Conservation (phyloP, 2,113 vertebrate species). For the Sigmodon hispidus region DNA sequence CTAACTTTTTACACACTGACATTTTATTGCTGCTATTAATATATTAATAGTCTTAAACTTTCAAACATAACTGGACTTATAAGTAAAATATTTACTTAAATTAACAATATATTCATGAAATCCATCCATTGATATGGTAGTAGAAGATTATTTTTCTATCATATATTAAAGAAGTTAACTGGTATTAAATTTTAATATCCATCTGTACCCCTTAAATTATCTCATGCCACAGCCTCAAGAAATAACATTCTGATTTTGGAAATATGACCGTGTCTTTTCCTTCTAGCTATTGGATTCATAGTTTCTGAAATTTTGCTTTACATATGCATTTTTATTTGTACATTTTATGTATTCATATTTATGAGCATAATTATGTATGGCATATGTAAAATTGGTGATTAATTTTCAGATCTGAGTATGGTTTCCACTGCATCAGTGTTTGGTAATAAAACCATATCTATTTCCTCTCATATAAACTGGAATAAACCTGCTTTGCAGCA, state of each 20-base stretch:
- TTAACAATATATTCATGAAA: not conserved
- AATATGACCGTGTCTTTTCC: not conserved
- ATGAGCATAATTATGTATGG: constrained; percentile 67
- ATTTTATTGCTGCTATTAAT: not conserved
- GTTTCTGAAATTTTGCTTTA: constrained; percentile 48
- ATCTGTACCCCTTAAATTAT: constrained; percentile 1
- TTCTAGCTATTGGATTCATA: constrained; percentile 2
- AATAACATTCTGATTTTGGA: constrained; percentile 23
- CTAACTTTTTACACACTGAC: not conserved
- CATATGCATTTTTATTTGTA: constrained; percentile 62
- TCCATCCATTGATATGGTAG: not conserved
- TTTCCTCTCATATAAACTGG: constrained; percentile 66
- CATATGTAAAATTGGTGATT: constrained; percentile 67
- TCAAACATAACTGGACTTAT: not conserved
- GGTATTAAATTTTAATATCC: constrained; percentile 45
- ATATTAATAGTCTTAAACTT: not conserved
- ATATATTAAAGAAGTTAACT: constrained; percentile 43
- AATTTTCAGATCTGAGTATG: constrained; percentile 67
- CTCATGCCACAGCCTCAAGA: not conserved
- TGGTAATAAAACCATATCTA: constrained; percentile 69
- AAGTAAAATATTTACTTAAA: not conserved
- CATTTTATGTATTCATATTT: constrained; percentile 72
- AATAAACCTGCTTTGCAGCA: constrained; percentile 62
- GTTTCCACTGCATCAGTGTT: constrained; percentile 58
- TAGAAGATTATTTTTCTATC: constrained; percentile 49